Percentiles rank a stretch among this genome's conserved stretches.
These are phyloP conservation scores for Trichoplusia ni DNA, from an alignment of 1,140 invertebrate genomes.

Conservation along the genomic window DNA sequence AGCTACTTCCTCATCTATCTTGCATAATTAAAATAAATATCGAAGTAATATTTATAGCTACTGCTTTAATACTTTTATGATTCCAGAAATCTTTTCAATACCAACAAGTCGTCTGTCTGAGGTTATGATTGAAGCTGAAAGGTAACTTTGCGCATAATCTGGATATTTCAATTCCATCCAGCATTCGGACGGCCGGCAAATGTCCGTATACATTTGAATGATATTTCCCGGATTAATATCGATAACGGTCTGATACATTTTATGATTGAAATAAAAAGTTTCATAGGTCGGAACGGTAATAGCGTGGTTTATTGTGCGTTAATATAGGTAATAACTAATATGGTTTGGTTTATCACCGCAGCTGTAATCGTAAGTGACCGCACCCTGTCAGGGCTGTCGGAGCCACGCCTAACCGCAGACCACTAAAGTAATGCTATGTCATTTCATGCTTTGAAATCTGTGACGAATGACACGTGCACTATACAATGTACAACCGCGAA, in stretches of 20 bases:
- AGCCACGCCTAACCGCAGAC: constrained; percentile 55
- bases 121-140: constrained; percentile 1
- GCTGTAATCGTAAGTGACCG: constrained; percentile 53
- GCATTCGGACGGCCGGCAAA: neutral
- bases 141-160: constrained; percentile 19
- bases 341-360: constrained; percentile 50
- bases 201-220: constrained; percentile 8
- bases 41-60: too few relatives aligned
- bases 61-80: too few relatives aligned
- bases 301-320: constrained; percentile 29
- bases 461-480: constrained; percentile 62
- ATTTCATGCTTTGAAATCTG: constrained; percentile 63
- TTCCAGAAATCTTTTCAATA: too few relatives aligned
- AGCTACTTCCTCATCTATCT: constrained; percentile 19
- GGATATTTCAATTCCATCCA: constrained; percentile 19
- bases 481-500: constrained; percentile 1
- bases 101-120: too few relatives aligned
- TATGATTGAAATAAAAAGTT: constrained; percentile 30
- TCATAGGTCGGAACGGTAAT: constrained; percentile 20
- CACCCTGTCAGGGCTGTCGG: constrained; percentile 58
- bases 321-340: constrained; percentile 42
- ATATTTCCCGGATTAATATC: constrained; percentile 23
- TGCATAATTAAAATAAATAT: constrained; percentile 18
- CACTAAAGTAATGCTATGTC: constrained; percentile 58
- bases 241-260: constrained; percentile 27